Conservation (phyloP, 2,888 invertebrate species). For the Mimumesa dahlbomi region DNA sequence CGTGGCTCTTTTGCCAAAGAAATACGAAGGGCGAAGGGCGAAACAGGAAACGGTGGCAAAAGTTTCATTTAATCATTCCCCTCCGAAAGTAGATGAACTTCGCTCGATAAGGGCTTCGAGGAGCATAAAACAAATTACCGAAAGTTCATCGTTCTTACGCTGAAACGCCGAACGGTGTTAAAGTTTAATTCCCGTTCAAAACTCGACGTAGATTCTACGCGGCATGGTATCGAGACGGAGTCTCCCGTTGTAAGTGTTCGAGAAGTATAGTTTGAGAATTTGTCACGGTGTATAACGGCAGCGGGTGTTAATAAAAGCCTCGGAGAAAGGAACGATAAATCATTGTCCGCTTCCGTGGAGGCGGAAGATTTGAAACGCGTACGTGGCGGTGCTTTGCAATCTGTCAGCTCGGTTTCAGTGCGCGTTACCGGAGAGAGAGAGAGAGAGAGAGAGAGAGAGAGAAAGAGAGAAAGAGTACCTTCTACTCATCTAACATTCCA, state of each 20-base stretch:
- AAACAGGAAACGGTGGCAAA: not conserved
- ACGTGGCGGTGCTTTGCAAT: conserved; percentile 7
- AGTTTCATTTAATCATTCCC: not conserved
- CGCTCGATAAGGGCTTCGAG: conserved; percentile 12
- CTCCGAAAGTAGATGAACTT: not conserved
- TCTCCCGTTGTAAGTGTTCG: no score
- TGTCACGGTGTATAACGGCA: no score
- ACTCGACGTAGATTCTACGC: no score
- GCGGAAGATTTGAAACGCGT: conserved; percentile 19
- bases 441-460: no score
- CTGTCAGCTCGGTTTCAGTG: not conserved
- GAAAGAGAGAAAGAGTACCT: not conserved
- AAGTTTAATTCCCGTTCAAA: no score
- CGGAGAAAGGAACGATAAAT: conserved; percentile 28
- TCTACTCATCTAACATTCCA: conserved; percentile 14
- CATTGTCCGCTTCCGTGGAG: not conserved
- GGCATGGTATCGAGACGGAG: no score
- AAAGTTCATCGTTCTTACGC: conserved; percentile 17
- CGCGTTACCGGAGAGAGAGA: no score
- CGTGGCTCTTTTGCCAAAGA: not conserved
- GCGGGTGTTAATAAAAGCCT: conserved; percentile 28
- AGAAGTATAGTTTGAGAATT: no score
- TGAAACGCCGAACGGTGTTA: not conserved
- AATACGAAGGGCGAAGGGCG: not conserved
- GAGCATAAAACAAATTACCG: conserved; percentile 11